These are phyloP conservation scores for Hepsetus odoe DNA, from an alignment of 2,113 vertebrate species.

Conservation along the genomic window DNA sequence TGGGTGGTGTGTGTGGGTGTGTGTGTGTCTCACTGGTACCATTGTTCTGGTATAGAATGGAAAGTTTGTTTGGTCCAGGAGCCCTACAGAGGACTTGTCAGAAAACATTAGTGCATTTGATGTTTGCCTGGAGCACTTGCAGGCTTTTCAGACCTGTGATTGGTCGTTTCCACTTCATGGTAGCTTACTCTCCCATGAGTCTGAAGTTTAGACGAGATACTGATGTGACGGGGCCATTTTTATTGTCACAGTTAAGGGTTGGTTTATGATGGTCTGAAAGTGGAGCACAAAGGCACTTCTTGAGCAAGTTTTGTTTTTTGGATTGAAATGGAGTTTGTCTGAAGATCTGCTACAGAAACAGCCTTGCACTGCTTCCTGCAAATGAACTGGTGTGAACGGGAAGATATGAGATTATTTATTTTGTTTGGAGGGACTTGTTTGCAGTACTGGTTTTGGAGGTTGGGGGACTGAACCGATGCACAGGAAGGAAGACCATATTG, in stretches of 20 bases:
- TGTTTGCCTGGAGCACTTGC: constrained; percentile 11
- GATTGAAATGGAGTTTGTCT: background rate
- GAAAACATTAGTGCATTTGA: constrained; percentile 42
- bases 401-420: background rate
- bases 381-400: background rate
- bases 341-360: background rate
- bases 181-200: background rate
- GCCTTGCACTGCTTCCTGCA: background rate
- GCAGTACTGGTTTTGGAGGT: no score
- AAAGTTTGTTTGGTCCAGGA: constrained; percentile 6
- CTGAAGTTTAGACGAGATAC: no score
- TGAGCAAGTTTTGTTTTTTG: constrained; percentile 18
- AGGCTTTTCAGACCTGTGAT: constrained; percentile 23
- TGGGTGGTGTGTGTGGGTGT: background rate
- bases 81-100: constrained; percentile 52
- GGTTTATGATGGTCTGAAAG: background rate
- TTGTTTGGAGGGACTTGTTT: background rate
- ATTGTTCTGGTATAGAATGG: constrained; percentile 55
- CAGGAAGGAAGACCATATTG: background rate
- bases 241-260: no score
- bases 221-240: background rate
- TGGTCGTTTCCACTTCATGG: constrained; percentile 19
- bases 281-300: constrained; percentile 8
- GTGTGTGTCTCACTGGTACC: constrained; percentile 46
- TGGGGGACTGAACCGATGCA: background rate